Evolutionary conservation across 2,113 vertebrate species (phyloP), one percentile per base, ranked within the genome.

Genomic region (Melanocharis versteri): DNA sequence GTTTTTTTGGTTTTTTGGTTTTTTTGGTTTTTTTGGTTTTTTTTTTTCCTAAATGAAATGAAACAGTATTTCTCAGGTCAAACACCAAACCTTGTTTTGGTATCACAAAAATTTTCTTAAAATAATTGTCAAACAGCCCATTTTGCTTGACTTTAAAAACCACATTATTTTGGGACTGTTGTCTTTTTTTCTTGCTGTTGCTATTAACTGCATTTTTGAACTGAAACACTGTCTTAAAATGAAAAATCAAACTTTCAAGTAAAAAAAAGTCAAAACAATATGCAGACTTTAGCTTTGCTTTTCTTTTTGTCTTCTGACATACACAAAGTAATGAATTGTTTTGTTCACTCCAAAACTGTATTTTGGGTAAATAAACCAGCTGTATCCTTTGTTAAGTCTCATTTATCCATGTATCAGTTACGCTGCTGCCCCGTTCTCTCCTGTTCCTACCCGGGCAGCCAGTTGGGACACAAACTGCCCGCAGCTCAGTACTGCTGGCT

Each of bases 41-140:
- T 12, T 69, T 57, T 90, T 30, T 50, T n/a, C 20, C 50, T 56
- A 47, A 57, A 45, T 78, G 0, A 80, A 94, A 90, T 57, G 4
- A 71, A 91, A 47, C 28, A 56, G 27, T 57, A 65, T 70, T 85
- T 87, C 71, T 93, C 66, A 80, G 40, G 65, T 71, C 51, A 75
- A 87, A 79, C 4, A 79, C 27, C 47, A 47, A n/a, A 37, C 16
- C 21, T 79, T 79, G n/a, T 28, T 68, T 60, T 48, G 37, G 17
- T 65, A 81, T n/a, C 19, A 70, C 30, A 80, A 70, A 33, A 35
- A 83, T 54, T 83, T 92, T 62, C 42, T 47, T 51, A 66, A 13
- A 83, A 3, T 39, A 83, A 61, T 4, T 79, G 18, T n/a, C 30
- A 31, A 84, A 48, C 16, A 75, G 30, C 11, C 28, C 7, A 16